Percentiles rank a stretch among this genome's conserved stretches.
These are phyloP conservation scores for Hecatera dysodea DNA, from an alignment of 2,888 invertebrate species.

Conservation along the genomic window DNA sequence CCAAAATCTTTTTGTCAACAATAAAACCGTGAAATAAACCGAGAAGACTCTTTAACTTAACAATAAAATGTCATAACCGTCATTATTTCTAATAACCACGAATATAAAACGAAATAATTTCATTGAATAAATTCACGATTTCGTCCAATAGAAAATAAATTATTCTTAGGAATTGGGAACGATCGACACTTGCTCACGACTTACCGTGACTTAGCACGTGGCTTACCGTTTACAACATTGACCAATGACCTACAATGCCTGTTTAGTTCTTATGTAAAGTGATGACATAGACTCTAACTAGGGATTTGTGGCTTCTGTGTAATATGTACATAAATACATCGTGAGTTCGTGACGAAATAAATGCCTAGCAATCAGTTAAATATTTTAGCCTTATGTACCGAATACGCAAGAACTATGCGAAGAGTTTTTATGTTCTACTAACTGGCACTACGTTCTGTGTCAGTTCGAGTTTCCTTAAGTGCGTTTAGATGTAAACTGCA, in stretches of 20 bases:
- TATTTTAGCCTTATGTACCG: not conserved
- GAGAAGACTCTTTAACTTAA: constrained; percentile 3
- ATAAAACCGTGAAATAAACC: constrained; percentile 50
- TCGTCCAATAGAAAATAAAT: constrained; percentile 30
- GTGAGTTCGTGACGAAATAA: constrained; percentile 38
- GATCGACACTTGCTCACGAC: constrained; percentile 47
- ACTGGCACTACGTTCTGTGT: not conserved
- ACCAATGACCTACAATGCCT: constrained; percentile 40
- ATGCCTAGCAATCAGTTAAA: not conserved
- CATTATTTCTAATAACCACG: constrained; percentile 34
- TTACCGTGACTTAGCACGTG: constrained; percentile 41
- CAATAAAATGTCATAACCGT: constrained; percentile 26
- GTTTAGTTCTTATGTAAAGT: constrained; percentile 44
- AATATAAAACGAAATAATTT: constrained; percentile 39
- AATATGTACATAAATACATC: constrained; percentile 36
- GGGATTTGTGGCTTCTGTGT: constrained; percentile 27
- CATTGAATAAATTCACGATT: constrained; percentile 32
- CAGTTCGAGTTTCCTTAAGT: constrained; percentile 36
- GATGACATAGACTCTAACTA: constrained; percentile 40
- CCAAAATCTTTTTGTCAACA: constrained; percentile 37
- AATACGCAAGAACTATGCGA: not conserved
- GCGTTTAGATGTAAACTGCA: constrained; percentile 37
- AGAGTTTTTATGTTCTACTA: not conserved
- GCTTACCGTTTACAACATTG: constrained; percentile 51
- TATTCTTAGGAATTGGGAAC: constrained; percentile 26